Evolutionary conservation across 2,113 vertebrate species (phyloP).

Genomic region (Pristiophorus japonicus): DNA sequence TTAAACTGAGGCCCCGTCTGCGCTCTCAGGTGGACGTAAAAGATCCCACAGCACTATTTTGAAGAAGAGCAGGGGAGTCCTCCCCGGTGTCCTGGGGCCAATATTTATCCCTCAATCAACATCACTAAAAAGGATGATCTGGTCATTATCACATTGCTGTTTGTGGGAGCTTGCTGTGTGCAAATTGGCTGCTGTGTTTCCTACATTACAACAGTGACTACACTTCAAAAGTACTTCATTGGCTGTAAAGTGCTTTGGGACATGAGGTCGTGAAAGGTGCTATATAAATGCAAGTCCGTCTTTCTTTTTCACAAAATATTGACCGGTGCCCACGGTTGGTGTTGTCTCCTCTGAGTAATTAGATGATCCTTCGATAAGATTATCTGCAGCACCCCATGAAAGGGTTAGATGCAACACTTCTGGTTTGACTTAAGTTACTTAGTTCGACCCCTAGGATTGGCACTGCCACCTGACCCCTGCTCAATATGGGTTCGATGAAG

Average conservation of each 20-base stretch:
- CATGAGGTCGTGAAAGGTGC: neutral
- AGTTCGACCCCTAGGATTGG: neutral
- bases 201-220: neutral
- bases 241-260: neutral
- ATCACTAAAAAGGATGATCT: neutral
- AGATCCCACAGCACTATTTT: neutral
- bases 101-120: neutral
- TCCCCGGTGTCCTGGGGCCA: too few species aligned
- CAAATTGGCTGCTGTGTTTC: too few species aligned
- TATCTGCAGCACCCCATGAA: neutral
- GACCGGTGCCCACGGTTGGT: neutral
- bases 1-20: neutral
- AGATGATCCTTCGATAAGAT: neutral
- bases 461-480: neutral
- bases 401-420: neutral
- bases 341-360: neutral
- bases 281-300: neutral
- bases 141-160: neutral
- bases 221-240: neutral
- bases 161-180: neutral
- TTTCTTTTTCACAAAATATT: neutral
- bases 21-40: neutral
- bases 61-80: neutral
- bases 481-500: neutral
- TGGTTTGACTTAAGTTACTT: neutral